phyloP scores from a whole-genome alignment of 1,140 invertebrate genomes.

The Pogonomyrmex californicus region DNA sequence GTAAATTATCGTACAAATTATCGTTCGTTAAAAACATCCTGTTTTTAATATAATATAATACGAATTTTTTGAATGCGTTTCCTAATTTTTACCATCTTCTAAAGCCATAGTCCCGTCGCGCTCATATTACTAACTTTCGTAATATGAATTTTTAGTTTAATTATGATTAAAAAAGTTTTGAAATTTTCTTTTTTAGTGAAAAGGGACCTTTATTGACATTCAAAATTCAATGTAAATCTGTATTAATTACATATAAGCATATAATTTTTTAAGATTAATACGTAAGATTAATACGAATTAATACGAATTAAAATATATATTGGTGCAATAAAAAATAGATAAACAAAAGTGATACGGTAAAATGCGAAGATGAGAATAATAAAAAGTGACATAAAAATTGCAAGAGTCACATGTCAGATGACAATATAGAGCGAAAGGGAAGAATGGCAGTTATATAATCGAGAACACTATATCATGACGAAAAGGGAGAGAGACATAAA shows the following conservation, averaged over 20 bases:
- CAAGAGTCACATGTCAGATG: not conserved
- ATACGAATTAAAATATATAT: not conserved
- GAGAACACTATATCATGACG: slow-evolving; percentile 6
- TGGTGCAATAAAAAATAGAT: not conserved
- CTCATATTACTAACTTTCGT: not conserved
- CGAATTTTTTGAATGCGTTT: not conserved
- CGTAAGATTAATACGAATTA: not conserved
- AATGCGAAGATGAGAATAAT: not conserved
- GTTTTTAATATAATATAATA: not conserved
- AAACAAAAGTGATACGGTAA: not conserved
- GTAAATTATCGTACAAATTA: not conserved
- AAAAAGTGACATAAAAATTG: not conserved
- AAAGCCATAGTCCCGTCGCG: not conserved
- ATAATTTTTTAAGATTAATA: not conserved
- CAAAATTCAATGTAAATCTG: not conserved
- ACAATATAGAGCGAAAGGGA: not conserved
- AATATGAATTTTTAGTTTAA: slow-evolving; percentile 8
- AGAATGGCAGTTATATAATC: slow-evolving; percentile 11
- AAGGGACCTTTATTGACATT: not conserved
- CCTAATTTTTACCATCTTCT: not conserved
- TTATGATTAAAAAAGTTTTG: slow-evolving; percentile 22
- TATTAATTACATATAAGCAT: not conserved
- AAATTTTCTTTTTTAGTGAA: slow-evolving; percentile 2
- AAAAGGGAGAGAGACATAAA: not conserved
- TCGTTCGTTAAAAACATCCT: not conserved